Evolutionary conservation across 2,888 invertebrate species (phyloP), one percentile per base, ranked within the genome.

Genomic region (Nephrocerus scutellatus): DNA sequence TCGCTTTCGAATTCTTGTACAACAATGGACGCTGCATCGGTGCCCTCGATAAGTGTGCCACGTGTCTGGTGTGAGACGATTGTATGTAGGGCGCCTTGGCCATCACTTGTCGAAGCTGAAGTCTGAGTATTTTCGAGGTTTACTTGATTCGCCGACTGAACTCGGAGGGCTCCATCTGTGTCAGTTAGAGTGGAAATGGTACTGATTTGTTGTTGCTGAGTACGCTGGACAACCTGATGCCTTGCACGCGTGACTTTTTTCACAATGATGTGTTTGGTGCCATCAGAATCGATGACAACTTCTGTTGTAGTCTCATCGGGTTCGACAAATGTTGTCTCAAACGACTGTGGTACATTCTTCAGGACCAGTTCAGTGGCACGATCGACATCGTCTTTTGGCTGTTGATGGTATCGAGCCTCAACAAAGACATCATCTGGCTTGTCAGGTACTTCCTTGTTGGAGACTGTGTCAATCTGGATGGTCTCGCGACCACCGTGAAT

Each of bases 261-360:
- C 0, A 87, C 80, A 39, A 87, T 82, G 33, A 87, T 84, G 49
- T 84, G 74, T 56, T 82, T 85, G 0, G 83, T 83, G 5, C 87
- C 87, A 60, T 87, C 86, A 13, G 85, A 77, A 54, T 84, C 85
- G 0, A 80, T 76, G 1, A 82, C 76, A n/a, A 83, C 76, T 4
- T 86, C 82, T 1, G 86, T 87, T 1, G 83, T 85, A 2, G 85
- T 83, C 59, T 85, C 82, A 60, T 84, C 85, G 0, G 87, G 87
- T 61, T 87, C 85, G 1, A 83, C 77, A 60, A 87, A 77, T 5
- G 85, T 74, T 1, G 87, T 86, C 65, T 87, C 86, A 56, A 86
- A 87, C 0, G 84, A 76, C 52, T 84, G 82, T 0, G 84, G 83
- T 20, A 79, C 69, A 33, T 79, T 78, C 56, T 83, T 84, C 7